Conservation (phyloP, 2,888 invertebrate genomes). For the Ophonus ardosiacus region DNA sequence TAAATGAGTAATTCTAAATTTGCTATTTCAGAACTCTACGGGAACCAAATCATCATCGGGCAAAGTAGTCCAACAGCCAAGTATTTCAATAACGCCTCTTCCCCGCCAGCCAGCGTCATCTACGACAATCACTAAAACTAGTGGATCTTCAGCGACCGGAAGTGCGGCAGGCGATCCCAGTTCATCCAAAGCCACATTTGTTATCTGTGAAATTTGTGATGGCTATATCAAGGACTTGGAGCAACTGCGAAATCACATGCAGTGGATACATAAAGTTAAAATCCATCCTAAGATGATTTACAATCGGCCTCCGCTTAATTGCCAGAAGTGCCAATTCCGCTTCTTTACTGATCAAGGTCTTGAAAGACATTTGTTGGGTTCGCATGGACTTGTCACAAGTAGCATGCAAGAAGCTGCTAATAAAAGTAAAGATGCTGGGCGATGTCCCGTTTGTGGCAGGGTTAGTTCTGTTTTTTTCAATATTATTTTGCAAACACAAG, state of each 20-base stretch:
- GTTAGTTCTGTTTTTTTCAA: constrained; percentile 77
- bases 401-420: constrained; percentile 98
- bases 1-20: neutral
- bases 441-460: constrained; percentile 96
- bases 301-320: constrained; percentile 95
- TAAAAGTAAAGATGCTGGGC: constrained; percentile 94
- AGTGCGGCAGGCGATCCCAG: constrained; percentile 66
- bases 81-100: constrained; percentile 93
- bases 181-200: constrained; percentile 87
- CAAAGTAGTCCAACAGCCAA: constrained; percentile 83
- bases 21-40: constrained; percentile 55
- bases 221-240: constrained; percentile 96
- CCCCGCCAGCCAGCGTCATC: constrained; percentile 82
- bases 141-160: constrained; percentile 72
- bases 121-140: constrained; percentile 69
- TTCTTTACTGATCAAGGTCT: constrained; percentile 98
- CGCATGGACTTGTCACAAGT: constrained; percentile 95
- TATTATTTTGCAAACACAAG: neutral
- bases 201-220: constrained; percentile 98
- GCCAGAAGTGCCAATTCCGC: constrained; percentile 96
- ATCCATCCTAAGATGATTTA: constrained; percentile 98
- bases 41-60: constrained; percentile 56
- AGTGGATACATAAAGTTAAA: constrained; percentile 98
- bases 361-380: constrained; percentile 95
- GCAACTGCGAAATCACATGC: constrained; percentile 96